Evolutionary conservation across 2,888 invertebrate species (phyloP), one percentile per base, ranked within the genome.

Genomic region (Campoletis raptor): DNA sequence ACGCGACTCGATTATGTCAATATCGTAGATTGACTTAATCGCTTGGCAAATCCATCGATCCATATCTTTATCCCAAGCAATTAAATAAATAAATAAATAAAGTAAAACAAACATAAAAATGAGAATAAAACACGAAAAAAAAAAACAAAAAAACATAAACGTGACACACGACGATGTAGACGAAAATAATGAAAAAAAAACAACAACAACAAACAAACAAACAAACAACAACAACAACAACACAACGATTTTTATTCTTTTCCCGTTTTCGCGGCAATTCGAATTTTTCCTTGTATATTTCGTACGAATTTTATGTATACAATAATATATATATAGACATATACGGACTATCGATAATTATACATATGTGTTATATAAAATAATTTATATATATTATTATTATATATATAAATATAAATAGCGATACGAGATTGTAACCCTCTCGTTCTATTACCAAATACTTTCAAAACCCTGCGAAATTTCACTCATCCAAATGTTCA

Each of bases 11-110:
- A 45, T 72, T 40, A 54, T 74, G 78, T 52, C 82, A 69, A 86
- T 73, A 73, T 86, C 77, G 77, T 83, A 86, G 83, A 83, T 86
- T 69, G 86, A 40, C 80, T 37, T 42, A 61, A 12, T 42, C 77
- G 81, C 69, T 67, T 24, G 80, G 81, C 82, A 79, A 69, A 91
- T 89, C 86, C 89, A 91, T 92, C 92, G 92, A 94, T 93, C 92
- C 94, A 94, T 94, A 94, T 94, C 94, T 90, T 93, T 94, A 91
- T 93, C 91, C 90, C 93, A 93, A 94, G 92, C 94, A 94, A 93
- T 93, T 85, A 48, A 83, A 86, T 40, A n/a, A 67, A 74, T 6
- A 45, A 24, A 40, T 15, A 64, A 81, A 48, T 15, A 15, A 48
- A 48, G n/a, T 18, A 48, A 48, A 48, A 48, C 15, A 48, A 48